A percentile compares a stretch with the other conserved stretches of the same genome.
Conservation (phyloP, 2,113 vertebrate species). For the Apistogramma diplotaenia region DNA sequence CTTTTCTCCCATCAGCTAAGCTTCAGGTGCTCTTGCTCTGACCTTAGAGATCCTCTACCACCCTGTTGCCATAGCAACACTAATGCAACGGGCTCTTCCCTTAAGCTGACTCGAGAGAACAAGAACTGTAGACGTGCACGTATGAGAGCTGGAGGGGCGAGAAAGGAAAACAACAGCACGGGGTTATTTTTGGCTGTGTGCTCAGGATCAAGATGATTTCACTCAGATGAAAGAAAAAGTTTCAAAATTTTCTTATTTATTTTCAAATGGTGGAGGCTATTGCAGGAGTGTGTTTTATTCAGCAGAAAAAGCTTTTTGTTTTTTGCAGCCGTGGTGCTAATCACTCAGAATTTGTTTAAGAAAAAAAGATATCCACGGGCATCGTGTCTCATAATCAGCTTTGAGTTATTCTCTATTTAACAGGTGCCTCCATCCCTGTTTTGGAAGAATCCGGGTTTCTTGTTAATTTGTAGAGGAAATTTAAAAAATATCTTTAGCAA, state of each 20-base stretch:
- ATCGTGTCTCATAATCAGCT: neutral
- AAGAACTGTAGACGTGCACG: conserved; percentile 20
- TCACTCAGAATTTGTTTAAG: neutral
- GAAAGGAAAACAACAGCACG: conserved; percentile 7
- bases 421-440: neutral
- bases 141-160: neutral
- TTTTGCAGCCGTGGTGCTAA: neutral
- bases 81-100: conserved; percentile 69
- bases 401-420: neutral
- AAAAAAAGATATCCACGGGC: neutral
- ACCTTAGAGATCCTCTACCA: conserved; percentile 80
- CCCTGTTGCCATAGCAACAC: conserved; percentile 87
- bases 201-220: conserved; percentile 21
- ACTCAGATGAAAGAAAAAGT: neutral
- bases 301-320: neutral
- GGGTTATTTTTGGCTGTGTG: conserved; percentile 42
- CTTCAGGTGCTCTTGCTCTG: conserved; percentile 75
- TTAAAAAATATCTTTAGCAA: neutral
- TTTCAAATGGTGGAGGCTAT: neutral
- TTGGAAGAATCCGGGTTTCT: neutral
- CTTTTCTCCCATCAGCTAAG: conserved; percentile 31
- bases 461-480: neutral
- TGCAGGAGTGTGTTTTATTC: conserved; percentile 2
- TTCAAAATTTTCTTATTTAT: neutral
- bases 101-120: conserved; percentile 73